Conservation (phyloP, 2,888 invertebrate genomes). For the Dryadula phaetusa region DNA sequence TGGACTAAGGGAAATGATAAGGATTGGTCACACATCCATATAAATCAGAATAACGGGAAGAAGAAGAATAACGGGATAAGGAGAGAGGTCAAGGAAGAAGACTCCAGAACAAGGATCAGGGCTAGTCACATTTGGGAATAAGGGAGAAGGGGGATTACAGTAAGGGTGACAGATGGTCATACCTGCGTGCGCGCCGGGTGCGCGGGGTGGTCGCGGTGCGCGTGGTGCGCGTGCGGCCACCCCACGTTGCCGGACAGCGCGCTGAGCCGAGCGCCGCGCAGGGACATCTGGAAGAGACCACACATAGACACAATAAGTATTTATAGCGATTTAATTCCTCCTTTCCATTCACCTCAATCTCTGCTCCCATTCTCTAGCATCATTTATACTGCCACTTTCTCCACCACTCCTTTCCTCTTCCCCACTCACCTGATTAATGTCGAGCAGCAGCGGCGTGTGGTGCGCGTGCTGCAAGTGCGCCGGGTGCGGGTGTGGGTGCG, state of each 20-base stretch:
- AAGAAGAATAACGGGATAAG: too few species aligned
- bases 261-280: slow-evolving; percentile 69
- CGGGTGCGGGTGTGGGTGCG: slow-evolving; percentile 47
- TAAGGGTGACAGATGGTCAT: slow-evolving; percentile 33
- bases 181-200: slow-evolving; percentile 62
- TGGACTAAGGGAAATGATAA: too few species aligned
- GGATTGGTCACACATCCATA: too few species aligned
- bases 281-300: slow-evolving; percentile 64
- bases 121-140: too few species aligned
- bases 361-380: not conserved
- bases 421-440: slow-evolving; percentile 69
- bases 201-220: slow-evolving; percentile 48
- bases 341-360: not conserved
- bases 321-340: not conserved
- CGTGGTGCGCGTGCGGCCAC: slow-evolving; percentile 64
- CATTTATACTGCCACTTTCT: not conserved
- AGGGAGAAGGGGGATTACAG: not conserved
- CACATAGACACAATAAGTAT: not conserved
- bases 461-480: slow-evolving; percentile 52
- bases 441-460: slow-evolving; percentile 70
- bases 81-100: too few species aligned
- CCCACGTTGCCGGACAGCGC: slow-evolving; percentile 69
- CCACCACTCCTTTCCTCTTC: too few species aligned
- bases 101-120: too few species aligned
- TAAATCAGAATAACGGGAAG: too few species aligned